Evolutionary conservation across 2,888 invertebrate species (phyloP).

Genomic region (Andrena haemorrhoa): DNA sequence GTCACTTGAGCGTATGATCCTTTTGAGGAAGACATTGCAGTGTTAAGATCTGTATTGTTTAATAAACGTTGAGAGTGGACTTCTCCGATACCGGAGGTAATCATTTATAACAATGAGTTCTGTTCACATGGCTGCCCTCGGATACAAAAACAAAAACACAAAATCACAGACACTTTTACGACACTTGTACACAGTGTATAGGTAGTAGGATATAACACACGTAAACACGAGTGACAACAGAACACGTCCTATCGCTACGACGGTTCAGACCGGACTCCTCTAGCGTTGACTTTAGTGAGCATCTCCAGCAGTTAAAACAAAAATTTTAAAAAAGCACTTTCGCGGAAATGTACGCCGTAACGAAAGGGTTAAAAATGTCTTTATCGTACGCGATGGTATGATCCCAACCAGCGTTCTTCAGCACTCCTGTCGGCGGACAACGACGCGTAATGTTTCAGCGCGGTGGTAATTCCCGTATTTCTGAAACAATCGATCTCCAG

Average conservation of each 20-base stretch:
- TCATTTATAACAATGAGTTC: neutral
- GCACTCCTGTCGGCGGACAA: too few species aligned
- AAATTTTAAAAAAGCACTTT: too few species aligned
- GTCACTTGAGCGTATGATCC: constrained; percentile 10
- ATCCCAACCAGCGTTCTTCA: too few species aligned
- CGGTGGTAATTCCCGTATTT: too few species aligned
- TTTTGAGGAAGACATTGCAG: constrained; percentile 4
- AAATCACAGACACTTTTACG: neutral
- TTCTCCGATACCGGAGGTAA: neutral
- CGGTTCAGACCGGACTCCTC: neutral
- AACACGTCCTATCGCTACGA: neutral
- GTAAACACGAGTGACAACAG: neutral
- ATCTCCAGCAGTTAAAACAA: too few species aligned
- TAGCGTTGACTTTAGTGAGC: too few species aligned
- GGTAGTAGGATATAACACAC: neutral
- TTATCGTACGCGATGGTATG: too few species aligned
- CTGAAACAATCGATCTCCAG: too few species aligned
- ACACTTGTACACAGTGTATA: neutral
- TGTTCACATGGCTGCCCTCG: neutral
- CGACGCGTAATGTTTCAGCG: too few species aligned
- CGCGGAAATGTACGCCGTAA: too few species aligned
- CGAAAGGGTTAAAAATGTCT: too few species aligned
- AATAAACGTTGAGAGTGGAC: neutral
- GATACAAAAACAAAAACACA: neutral
- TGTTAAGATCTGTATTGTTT: neutral